Evolutionary conservation across 2,888 invertebrate species (phyloP).

Genomic region (Rhingia campestris): DNA sequence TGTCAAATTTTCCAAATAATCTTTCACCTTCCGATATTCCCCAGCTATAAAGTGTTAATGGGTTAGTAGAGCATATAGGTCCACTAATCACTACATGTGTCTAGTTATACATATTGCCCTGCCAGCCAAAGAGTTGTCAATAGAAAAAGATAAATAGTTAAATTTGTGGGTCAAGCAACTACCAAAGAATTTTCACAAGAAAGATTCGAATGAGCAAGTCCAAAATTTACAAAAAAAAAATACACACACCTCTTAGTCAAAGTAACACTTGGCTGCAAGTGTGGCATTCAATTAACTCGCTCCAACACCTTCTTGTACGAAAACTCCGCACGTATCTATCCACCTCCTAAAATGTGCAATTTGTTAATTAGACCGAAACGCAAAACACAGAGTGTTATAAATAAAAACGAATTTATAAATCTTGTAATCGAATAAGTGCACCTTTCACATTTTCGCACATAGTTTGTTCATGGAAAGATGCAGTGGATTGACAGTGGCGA

Average conservation of each 20-base stretch:
- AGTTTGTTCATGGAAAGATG: not conserved
- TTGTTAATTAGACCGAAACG: constrained; percentile 69
- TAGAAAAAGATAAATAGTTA: no score
- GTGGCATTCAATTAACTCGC: constrained; percentile 17
- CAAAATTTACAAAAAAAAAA: constrained; percentile 7
- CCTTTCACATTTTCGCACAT: constrained; percentile 42
- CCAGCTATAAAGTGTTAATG: no score
- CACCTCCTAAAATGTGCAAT: constrained; percentile 45
- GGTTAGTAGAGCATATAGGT: no score
- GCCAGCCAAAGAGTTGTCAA: no score
- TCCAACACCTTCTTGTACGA: constrained; percentile 15
- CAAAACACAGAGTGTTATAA: constrained; percentile 37
- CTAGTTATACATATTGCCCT: no score
- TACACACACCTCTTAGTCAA: constrained; percentile 1
- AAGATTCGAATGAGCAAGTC: no score
- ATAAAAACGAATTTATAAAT: constrained; percentile 12
- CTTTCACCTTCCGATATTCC: no score
- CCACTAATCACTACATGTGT: no score
- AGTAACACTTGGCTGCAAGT: constrained; percentile 33
- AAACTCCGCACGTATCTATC: not conserved
- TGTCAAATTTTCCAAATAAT: no score
- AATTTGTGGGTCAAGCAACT: no score
- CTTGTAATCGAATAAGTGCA: constrained; percentile 38
- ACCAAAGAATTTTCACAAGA: no score
- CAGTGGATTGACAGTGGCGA: constrained; percentile 5